These are phyloP conservation scores for Dicaeum eximium DNA, from an alignment of 2,113 vertebrate species.

Conservation along the genomic window DNA sequence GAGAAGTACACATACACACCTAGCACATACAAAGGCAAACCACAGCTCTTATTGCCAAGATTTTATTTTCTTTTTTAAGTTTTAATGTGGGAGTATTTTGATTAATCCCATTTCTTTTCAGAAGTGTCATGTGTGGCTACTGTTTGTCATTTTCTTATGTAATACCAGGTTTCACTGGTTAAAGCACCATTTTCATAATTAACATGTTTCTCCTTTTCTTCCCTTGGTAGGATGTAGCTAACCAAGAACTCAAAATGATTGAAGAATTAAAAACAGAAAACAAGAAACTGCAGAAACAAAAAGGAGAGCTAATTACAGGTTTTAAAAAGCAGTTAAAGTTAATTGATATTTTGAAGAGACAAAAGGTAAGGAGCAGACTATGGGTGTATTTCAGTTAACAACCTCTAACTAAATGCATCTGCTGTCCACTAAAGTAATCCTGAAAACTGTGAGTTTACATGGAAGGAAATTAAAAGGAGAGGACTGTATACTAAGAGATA, in stretches of 20 bases:
- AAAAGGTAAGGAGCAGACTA: conserved; percentile 79
- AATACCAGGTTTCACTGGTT: background rate
- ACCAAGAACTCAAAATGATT: conserved; percentile 82
- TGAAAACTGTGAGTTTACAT: background rate
- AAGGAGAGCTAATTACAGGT: conserved; percentile 84
- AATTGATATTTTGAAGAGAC: conserved; percentile 93
- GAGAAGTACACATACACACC: background rate
- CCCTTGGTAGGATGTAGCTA: conserved; percentile 76
- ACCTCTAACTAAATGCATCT: background rate
- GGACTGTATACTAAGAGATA: background rate
- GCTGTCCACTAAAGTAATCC: background rate
- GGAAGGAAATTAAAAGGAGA: background rate
- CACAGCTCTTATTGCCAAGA: background rate
- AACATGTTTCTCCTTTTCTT: background rate
- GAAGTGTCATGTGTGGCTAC: background rate
- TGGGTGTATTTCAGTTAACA: background rate
- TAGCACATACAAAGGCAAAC: background rate
- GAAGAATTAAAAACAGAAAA: conserved; percentile 88
- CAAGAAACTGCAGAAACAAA: conserved; percentile 91
- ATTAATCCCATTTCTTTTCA: background rate
- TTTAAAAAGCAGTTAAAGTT: conserved; percentile 95
- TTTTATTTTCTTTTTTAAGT: background rate
- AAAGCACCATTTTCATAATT: background rate
- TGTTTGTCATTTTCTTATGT: background rate
- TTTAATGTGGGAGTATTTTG: background rate